Evolutionary conservation across 2,888 invertebrate genomes (phyloP).

Genomic region (Gortyna flavago): DNA sequence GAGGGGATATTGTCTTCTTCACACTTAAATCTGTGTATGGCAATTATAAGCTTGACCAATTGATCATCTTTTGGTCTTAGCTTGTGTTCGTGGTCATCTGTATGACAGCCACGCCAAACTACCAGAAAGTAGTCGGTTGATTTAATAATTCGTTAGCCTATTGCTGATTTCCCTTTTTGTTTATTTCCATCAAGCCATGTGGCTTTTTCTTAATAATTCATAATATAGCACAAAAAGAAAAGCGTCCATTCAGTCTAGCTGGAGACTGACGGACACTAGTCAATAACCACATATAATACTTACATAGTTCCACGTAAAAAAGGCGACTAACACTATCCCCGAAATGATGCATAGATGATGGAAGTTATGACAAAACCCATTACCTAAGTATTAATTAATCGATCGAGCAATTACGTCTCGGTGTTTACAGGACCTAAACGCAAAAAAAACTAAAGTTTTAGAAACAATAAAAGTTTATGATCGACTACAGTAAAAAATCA

Average conservation of each 20-base stretch:
- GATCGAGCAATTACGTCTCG: slow-evolving; percentile 32
- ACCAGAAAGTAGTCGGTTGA: not conserved
- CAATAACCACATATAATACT: not conserved
- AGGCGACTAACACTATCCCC: not conserved
- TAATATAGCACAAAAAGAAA: not conserved
- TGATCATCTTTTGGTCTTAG: slow-evolving; percentile 31
- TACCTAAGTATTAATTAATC: slow-evolving; percentile 43
- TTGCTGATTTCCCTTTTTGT: not conserved
- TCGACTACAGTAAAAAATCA: too few relatives aligned
- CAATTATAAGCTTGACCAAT: slow-evolving; percentile 23
- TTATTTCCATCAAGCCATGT: not conserved
- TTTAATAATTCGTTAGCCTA: slow-evolving; percentile 1
- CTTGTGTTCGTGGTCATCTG: slow-evolving; percentile 11
- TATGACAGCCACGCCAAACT: not conserved
- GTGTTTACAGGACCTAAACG: too few relatives aligned
- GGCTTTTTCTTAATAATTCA: not conserved
- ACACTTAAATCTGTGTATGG: not conserved
- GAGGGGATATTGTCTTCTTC: slow-evolving; percentile 23
- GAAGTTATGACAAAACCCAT: slow-evolving; percentile 16
- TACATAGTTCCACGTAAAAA: slow-evolving; percentile 2
- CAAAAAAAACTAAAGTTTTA: too few relatives aligned
- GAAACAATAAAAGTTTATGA: too few relatives aligned
- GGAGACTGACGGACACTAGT: not conserved
- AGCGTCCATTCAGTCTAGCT: slow-evolving; percentile 1
- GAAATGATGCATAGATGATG: slow-evolving; percentile 8